Percentiles rank a stretch among this genome's conserved stretches.
Conservation (phyloP, 2,113 vertebrate species). For the Eptesicus fuscus region DNA sequence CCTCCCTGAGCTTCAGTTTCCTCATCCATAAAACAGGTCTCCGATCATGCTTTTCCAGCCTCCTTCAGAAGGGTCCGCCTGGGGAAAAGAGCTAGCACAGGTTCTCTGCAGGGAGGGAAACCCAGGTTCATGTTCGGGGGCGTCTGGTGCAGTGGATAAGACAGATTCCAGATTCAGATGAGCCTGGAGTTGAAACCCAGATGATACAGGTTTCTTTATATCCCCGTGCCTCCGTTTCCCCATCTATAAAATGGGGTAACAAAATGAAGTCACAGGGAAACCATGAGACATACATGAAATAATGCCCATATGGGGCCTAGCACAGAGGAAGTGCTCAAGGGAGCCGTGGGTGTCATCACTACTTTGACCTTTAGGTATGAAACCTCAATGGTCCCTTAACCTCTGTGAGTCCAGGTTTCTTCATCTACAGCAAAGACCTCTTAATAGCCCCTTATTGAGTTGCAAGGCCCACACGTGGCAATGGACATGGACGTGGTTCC, state of each 20-base stretch:
- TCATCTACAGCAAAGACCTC: background rate
- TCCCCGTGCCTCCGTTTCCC: background rate
- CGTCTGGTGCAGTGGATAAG: too few relatives aligned
- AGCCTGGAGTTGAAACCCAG: background rate
- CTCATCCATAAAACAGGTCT: background rate
- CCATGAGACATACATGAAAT: background rate
- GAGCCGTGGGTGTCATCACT: background rate
- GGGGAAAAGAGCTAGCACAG: background rate
- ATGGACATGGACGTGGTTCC: accelerated
- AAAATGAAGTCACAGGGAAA: background rate
- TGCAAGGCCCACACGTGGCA: background rate
- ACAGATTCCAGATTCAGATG: background rate
- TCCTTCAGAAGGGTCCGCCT: background rate
- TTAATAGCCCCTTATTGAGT: background rate
- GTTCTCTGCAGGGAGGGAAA: background rate
- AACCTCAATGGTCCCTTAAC: accelerated
- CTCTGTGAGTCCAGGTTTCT: background rate
- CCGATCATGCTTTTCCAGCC: background rate
- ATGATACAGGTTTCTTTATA: background rate
- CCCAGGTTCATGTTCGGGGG: background rate
- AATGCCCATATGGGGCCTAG: background rate
- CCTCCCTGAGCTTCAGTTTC: background rate
- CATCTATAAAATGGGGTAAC: background rate
- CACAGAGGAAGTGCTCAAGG: background rate
- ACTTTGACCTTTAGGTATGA: background rate